These are phyloP conservation scores for Bagarius yarrelli DNA, from an alignment of 2,113 vertebrate species.

Conservation along the genomic window DNA sequence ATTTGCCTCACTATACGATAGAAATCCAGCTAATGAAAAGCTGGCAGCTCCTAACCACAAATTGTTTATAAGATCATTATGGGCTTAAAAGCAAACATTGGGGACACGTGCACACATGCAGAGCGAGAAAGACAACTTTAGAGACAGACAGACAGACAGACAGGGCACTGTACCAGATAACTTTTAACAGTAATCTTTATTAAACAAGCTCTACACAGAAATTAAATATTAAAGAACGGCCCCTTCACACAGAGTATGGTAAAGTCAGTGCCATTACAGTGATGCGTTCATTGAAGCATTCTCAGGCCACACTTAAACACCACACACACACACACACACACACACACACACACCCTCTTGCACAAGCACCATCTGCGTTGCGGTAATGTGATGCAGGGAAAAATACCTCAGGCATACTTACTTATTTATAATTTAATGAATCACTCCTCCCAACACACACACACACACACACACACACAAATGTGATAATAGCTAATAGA, in stretches of 20 bases:
- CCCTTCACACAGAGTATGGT: conserved; percentile 37
- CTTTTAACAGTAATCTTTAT: conserved; percentile 31
- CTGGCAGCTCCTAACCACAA: conserved; percentile 14
- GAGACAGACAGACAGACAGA: conserved; percentile 2
- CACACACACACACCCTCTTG: conserved; percentile 9
- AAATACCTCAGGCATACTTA: conserved; percentile 45
- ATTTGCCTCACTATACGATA: too few species aligned
- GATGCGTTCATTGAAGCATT: conserved; percentile 42
- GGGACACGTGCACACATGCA: neutral
- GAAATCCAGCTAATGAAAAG: neutral
- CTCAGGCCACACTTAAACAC: conserved; percentile 38
- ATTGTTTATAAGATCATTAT: conserved; percentile 7
- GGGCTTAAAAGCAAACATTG: neutral
- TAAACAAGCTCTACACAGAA: conserved; percentile 32
- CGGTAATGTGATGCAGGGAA: conserved; percentile 45
- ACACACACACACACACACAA: conserved; percentile 24
- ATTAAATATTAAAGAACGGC: conserved; percentile 41
- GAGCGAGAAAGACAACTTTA: neutral
- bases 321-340: conserved; percentile 14
- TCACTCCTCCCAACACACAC: conserved; percentile 23
- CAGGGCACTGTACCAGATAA: conserved; percentile 16
- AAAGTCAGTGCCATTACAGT: conserved; percentile 35
- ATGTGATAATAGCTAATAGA: conserved; percentile 42
- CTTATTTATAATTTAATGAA: conserved; percentile 46
- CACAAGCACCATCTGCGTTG: conserved; percentile 43